These are phyloP conservation scores for Pavo muticus DNA, from an alignment of 2,113 vertebrate genomes.

Conservation along the genomic window DNA sequence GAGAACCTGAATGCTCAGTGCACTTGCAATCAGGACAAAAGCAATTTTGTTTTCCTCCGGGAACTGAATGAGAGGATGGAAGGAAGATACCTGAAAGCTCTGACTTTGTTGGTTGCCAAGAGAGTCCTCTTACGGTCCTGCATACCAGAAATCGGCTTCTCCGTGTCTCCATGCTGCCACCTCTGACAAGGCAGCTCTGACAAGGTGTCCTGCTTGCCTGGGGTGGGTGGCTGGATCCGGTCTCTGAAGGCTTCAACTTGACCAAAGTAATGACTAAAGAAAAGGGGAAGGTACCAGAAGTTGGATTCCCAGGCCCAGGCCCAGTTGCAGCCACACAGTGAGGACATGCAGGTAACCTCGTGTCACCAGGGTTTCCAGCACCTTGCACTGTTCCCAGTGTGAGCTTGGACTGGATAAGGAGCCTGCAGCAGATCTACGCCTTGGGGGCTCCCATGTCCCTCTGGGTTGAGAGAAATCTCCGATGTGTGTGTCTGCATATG, in stretches of 20 bases:
- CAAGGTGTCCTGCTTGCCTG: background rate
- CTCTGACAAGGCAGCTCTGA: background rate
- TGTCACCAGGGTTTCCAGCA: background rate
- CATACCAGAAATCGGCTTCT: background rate
- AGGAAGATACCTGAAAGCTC: background rate
- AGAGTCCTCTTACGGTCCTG: background rate
- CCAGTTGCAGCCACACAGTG: background rate
- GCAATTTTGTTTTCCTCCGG: conserved; percentile 36
- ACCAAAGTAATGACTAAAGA: conserved; percentile 65
- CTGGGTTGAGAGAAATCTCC: background rate
- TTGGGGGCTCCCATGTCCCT: background rate
- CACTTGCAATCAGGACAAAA: conserved; percentile 45
- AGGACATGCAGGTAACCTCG: accelerated
- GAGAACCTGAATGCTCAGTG: conserved; percentile 35
- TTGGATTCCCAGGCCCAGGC: background rate
- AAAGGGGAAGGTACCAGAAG: background rate
- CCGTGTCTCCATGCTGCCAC: background rate
- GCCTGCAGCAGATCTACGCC: background rate
- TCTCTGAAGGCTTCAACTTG: conserved; percentile 42
- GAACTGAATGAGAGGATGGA: background rate
- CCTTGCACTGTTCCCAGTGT: background rate
- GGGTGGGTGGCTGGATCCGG: background rate
- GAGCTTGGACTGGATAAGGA: background rate
- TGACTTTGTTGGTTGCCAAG: background rate
- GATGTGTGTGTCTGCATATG: background rate